Evolutionary conservation across 2,888 invertebrate species (phyloP).

Genomic region (Macroteleia sp.): DNA sequence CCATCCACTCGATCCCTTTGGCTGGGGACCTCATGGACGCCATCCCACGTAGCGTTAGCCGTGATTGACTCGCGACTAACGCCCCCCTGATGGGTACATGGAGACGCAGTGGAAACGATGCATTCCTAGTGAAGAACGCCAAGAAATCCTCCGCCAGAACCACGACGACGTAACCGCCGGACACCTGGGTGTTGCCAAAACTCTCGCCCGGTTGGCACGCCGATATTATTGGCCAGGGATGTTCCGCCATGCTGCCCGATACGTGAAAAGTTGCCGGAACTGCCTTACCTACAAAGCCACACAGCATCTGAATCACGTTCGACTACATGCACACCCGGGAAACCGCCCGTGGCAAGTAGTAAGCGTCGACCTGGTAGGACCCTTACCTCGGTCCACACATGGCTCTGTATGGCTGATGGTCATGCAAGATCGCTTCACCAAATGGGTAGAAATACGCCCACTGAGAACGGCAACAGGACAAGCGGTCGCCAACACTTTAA

Average conservation of each 20-base stretch:
- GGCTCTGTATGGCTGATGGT: not conserved
- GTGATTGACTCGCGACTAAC: too few species aligned
- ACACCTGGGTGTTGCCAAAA: constrained; percentile 29
- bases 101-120: not conserved
- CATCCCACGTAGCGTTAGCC: too few species aligned
- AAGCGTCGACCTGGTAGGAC: constrained; percentile 1
- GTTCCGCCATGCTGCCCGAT: not conserved
- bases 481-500: not conserved
- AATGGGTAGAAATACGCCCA: constrained; percentile 1
- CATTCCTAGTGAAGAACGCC: not conserved
- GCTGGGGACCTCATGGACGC: too few species aligned
- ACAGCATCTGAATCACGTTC: not conserved
- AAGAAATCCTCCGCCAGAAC: not conserved
- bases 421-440: constrained; percentile 3
- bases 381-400: not conserved
- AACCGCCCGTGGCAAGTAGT: not conserved
- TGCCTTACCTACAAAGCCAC: not conserved
- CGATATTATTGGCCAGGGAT: constrained; percentile 23
- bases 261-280: not conserved
- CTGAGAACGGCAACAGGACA: not conserved
- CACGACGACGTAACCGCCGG: constrained; percentile 51
- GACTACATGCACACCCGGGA: not conserved
- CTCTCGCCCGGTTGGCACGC: constrained; percentile 12
- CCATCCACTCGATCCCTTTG: too few species aligned
- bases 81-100: too few species aligned